A percentile compares a stretch with the other conserved stretches of the same genome.
Conservation (phyloP, 2,797 vertebrate genomes). For the Mionectes olivaceus region DNA sequence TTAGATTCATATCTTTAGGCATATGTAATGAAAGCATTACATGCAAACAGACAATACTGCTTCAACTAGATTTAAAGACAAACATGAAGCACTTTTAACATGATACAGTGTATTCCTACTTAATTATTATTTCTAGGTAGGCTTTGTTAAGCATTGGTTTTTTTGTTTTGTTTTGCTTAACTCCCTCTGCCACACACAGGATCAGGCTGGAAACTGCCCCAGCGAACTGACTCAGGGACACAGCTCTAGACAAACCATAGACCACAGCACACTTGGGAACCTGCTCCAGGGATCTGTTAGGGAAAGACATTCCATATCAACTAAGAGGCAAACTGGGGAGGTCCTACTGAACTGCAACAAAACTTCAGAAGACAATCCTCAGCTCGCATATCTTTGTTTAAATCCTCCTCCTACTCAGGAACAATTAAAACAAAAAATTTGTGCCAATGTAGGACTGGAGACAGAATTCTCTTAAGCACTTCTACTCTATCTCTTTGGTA, state of each 20-base stretch:
- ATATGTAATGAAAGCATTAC: neutral
- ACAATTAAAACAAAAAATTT: neutral
- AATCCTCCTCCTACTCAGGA: neutral
- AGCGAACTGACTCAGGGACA: neutral
- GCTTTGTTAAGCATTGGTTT: neutral
- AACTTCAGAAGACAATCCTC: neutral
- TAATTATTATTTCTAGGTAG: neutral
- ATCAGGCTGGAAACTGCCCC: neutral
- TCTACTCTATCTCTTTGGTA: neutral
- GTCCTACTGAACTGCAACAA: neutral
- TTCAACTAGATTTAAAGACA: neutral
- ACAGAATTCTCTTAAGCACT: neutral
- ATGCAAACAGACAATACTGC: neutral
- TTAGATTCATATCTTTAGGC: neutral
- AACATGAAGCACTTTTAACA: neutral
- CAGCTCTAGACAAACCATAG: neutral
- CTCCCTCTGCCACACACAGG: neutral
- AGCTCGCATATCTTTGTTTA: neutral
- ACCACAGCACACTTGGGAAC: neutral
- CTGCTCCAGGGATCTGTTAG: neutral
- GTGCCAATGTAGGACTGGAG: neutral
- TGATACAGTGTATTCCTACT: neutral
- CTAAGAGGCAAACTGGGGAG: neutral
- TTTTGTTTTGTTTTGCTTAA: neutral
- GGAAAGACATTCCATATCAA: neutral